These are phyloP conservation scores for Loripinus fragilis DNA, from an alignment of 2,888 invertebrate genomes.

Conservation along the genomic window DNA sequence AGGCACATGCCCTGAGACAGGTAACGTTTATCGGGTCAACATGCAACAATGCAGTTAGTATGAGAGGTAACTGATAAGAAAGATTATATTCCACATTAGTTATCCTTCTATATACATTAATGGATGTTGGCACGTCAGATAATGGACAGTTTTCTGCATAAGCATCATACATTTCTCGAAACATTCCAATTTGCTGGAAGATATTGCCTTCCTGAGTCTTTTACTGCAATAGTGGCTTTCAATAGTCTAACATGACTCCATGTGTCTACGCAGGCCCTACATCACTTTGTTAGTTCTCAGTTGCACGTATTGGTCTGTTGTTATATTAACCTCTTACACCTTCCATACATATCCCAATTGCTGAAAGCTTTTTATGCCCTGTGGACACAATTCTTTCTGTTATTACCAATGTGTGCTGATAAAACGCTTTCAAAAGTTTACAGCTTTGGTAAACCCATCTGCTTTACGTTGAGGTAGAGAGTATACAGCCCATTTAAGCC, in stretches of 20 bases:
- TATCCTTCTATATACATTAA: neutral
- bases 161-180: neutral
- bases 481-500: neutral
- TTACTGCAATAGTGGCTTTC: slow-evolving; percentile 1
- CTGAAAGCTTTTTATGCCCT: neutral
- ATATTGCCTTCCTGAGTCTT: neutral
- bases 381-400: neutral
- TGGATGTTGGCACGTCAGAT: neutral
- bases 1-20: too few species aligned
- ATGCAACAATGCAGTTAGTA: too few species aligned
- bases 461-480: neutral
- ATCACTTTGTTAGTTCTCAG: neutral
- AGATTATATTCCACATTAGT: neutral
- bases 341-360: neutral
- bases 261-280: neutral
- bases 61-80: too few species aligned
- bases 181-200: neutral
- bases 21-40: too few species aligned
- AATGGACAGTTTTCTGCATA: neutral
- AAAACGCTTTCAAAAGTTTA: slow-evolving; percentile 17
- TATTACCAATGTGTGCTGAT: neutral
- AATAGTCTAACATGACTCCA: neutral
- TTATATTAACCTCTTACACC: neutral
- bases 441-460: neutral
- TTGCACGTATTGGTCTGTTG: neutral